These are phyloP conservation scores for Pomatostomus ruficeps DNA, from an alignment of 2,113 vertebrate species.

Conservation along the genomic window DNA sequence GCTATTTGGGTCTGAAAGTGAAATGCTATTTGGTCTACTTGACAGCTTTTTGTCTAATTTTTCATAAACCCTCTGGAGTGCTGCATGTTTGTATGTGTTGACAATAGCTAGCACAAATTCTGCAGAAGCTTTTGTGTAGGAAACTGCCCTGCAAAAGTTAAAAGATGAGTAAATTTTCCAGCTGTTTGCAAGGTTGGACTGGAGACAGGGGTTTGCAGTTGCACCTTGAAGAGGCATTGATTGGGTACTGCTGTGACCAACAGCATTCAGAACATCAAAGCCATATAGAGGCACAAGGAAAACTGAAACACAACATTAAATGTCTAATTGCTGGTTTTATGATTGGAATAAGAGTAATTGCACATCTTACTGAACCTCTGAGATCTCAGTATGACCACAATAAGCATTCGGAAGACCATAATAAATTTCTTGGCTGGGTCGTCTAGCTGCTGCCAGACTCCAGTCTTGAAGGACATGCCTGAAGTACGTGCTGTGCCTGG, in stretches of 20 bases:
- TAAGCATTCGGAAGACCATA: not conserved
- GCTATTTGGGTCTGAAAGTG: not conserved
- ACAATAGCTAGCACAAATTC: not conserved
- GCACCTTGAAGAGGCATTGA: not conserved
- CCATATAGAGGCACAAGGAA: not conserved
- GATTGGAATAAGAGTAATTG: not conserved
- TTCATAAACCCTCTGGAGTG: not conserved
- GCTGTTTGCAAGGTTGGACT: not conserved
- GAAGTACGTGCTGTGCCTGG: not conserved
- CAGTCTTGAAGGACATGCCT: not conserved
- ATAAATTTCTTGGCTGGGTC: not conserved
- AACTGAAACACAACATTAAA: not conserved
- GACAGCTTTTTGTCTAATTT: not conserved
- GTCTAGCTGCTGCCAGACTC: not conserved
- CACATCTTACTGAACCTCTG: not conserved
- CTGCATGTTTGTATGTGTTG: not conserved
- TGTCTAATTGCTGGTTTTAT: not conserved
- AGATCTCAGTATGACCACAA: not conserved
- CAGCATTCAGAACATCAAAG: not conserved
- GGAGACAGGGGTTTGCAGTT: not conserved
- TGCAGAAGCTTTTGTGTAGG: not conserved
- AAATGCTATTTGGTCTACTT: not conserved
- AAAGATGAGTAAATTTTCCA: not conserved
- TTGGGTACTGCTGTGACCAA: fast-evolving
- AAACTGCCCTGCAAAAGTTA: not conserved